Evolutionary conservation across 35 echinoderm and acorn worm genomes (phyloP), one percentile per base, ranked within the genome.

Genomic region (Heliocidaris tuberculata): DNA sequence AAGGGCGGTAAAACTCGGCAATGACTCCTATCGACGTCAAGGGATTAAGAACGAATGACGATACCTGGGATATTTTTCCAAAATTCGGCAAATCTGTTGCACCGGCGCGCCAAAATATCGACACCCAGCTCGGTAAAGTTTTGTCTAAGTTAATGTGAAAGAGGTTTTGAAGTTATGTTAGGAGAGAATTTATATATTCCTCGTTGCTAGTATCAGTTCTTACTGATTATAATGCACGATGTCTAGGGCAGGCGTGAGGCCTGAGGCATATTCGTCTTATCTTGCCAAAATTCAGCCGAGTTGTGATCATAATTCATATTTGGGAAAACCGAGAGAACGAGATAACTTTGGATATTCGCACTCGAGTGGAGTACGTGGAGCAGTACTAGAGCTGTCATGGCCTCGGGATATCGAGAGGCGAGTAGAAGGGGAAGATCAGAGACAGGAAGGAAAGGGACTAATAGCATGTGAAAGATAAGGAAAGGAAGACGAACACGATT

Each of bases 301-400:
- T 89, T 47, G 87, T 89, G 31, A 89, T 89, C 32, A 89, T 89
- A 89, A 89, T 89, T 89, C 87, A 89, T 89, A 89, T 89, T 89
- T 48, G 87, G 31, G 15, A 78, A 78, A 78, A 48, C 31, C 87
- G 8, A 32, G 31, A 16, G 87, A 89, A 89, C 87, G 31, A 89
- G 87, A 89, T 89, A 89, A 89, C 8, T 32, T 89, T 48, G 87
- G 31, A 89, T 89, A 89, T 89, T 48, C 87, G 87, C 87, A 47
- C 87, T 89, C 87, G 15, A 48, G 87, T 89, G 4, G 24, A 89
- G 87, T 48, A 89, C 87, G 32, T 48, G 31, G 29, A 89, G 47
- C 87, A 32, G 87, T 48, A 32, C 87, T 89, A 19, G 31, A 89
- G 31, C 31, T 89, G 87, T 6, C 87, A 48, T 30, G 87, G 12